These are phyloP conservation scores for Osmerus mordax DNA, from an alignment of 2,113 vertebrate species.

Conservation along the genomic window DNA sequence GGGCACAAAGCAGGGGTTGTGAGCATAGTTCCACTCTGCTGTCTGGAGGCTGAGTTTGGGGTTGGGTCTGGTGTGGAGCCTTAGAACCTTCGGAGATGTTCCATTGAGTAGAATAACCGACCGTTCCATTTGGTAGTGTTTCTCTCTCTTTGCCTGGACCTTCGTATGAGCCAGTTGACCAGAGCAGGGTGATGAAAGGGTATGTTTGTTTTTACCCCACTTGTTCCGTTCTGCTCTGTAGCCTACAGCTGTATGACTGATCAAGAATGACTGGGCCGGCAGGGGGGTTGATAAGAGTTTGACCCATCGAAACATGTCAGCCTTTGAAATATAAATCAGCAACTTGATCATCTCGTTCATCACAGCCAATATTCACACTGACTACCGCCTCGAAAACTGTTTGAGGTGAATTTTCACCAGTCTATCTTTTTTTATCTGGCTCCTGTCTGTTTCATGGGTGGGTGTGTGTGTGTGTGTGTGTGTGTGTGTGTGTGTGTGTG, in stretches of 20 bases:
- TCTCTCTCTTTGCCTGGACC: neutral
- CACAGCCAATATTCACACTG: neutral
- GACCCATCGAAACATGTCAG: neutral
- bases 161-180: too few relatives aligned
- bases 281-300: neutral
- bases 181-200: too few relatives aligned
- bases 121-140: too few relatives aligned
- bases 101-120: too few relatives aligned
- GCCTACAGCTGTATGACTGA: neutral
- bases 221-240: too few relatives aligned
- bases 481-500: constrained; percentile 4
- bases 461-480: neutral
- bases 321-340: neutral
- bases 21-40: too few relatives aligned
- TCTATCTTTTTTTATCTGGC: neutral
- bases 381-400: neutral
- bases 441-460: neutral
- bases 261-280: neutral
- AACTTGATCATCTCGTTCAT: constrained; percentile 4
- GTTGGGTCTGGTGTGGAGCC: too few relatives aligned
- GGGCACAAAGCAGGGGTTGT: too few relatives aligned
- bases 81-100: too few relatives aligned
- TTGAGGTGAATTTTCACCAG: neutral
- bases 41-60: too few relatives aligned
- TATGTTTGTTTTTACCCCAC: too few relatives aligned